Evolutionary conservation across 2,113 vertebrate species (phyloP).

Genomic region (Budorcas taxicolor): DNA sequence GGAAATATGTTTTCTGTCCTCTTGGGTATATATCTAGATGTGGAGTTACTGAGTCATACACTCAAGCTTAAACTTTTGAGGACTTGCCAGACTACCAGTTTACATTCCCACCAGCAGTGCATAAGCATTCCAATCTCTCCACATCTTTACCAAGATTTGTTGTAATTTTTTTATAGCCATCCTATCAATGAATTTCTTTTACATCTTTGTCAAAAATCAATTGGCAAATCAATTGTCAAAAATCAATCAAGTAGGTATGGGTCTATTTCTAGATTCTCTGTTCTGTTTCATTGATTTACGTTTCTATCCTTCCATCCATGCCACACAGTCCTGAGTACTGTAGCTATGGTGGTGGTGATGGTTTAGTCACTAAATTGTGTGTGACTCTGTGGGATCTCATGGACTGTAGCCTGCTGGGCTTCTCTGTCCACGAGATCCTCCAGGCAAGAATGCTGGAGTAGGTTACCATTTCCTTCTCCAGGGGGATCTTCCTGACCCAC

Average conservation of each 20-base stretch:
- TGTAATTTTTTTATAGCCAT: not conserved
- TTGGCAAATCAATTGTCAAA: too few relatives aligned
- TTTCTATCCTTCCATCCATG: not conserved
- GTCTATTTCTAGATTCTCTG: not conserved
- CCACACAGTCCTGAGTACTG: not conserved
- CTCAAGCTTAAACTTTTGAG: not conserved
- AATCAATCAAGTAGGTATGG: too few relatives aligned
- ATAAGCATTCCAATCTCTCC: not conserved
- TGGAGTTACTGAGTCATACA: not conserved
- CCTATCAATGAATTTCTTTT: not conserved
- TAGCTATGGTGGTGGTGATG: not conserved
- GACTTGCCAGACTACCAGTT: not conserved
- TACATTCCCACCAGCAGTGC: not conserved
- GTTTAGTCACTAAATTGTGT: not conserved
- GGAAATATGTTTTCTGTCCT: not conserved
- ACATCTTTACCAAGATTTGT: not conserved
- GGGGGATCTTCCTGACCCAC: not conserved
- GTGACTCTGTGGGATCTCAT: not conserved
- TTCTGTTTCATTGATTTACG: not conserved
- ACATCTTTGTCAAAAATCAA: not conserved
- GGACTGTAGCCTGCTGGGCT: not conserved
- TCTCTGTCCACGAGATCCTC: not conserved
- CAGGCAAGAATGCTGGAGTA: not conserved
- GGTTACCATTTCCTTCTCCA: not conserved
- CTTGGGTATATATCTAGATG: not conserved